Evolutionary conservation across 1,140 invertebrate species (phyloP).

Genomic region (Amyelois transitella): DNA sequence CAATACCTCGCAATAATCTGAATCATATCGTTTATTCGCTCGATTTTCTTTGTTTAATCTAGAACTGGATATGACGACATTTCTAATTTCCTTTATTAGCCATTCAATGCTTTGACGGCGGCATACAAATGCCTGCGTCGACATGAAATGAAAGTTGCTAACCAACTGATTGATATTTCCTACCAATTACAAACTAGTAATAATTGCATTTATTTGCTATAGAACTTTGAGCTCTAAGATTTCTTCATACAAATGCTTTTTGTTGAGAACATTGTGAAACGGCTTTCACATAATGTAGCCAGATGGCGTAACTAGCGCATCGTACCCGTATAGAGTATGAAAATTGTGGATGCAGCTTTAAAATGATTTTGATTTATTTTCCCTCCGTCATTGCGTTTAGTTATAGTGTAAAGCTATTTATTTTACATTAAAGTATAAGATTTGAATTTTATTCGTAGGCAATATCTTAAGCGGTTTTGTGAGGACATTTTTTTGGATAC

Average conservation of each 20-base stretch:
- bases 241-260: background rate
- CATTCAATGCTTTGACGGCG: background rate
- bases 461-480: conserved; percentile 37
- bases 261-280: background rate
- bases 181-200: background rate
- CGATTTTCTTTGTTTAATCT: too few relatives aligned
- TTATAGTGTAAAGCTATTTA: conserved; percentile 55
- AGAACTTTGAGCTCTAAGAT: background rate
- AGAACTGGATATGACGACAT: too few relatives aligned
- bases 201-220: background rate
- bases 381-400: conserved; percentile 48
- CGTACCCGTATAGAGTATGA: conserved; percentile 11
- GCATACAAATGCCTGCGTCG: background rate
- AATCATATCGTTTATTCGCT: too few relatives aligned
- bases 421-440: conserved; percentile 39
- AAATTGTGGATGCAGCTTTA: conserved; percentile 23
- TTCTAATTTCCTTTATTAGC: background rate
- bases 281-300: background rate
- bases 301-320: conserved; percentile 12
- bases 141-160: background rate
- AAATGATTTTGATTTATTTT: conserved; percentile 31
- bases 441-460: conserved; percentile 27
- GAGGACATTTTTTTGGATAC: conserved; percentile 42
- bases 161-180: background rate
- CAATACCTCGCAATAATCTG: too few relatives aligned